Conservation (phyloP, 2,888 invertebrate genomes). For the Rutpela maculata region DNA sequence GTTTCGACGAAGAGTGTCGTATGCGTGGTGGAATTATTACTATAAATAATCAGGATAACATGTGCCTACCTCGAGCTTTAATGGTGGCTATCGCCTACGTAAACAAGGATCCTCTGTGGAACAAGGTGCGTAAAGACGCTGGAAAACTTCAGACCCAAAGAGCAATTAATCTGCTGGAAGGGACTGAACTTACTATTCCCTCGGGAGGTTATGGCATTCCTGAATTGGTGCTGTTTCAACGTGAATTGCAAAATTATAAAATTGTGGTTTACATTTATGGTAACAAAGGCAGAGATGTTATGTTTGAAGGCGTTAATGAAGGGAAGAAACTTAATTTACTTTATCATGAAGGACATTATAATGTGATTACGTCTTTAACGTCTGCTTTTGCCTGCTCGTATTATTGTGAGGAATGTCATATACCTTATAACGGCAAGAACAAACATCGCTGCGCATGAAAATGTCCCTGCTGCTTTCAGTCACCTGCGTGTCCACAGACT, state of each 20-base stretch:
- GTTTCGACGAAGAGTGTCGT: conserved; percentile 48
- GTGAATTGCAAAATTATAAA: conserved; percentile 43
- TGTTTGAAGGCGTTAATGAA: conserved; percentile 40
- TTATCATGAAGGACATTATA: conserved; percentile 38
- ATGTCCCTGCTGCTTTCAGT: conserved; percentile 10
- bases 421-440: conserved; percentile 50
- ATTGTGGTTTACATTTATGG: conserved; percentile 51
- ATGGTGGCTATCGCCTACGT: conserved; percentile 39
- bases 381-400: too few relatives aligned
- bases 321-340: conserved; percentile 53
- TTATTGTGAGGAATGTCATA: conserved; percentile 56
- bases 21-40: conserved; percentile 43
- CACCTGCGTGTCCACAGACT: conserved; percentile 39
- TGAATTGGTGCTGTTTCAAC: conserved; percentile 41
- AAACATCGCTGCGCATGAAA: conserved; percentile 42
- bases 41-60: conserved; percentile 53
- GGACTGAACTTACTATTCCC: conserved; percentile 30
- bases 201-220: conserved; percentile 37
- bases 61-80: conserved; percentile 38
- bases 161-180: conserved; percentile 17
- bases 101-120: conserved; percentile 20
- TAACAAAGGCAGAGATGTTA: conserved; percentile 40
- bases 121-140: conserved; percentile 31
- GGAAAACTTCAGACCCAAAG: conserved; percentile 22
- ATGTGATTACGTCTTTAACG: conserved; percentile 55